Evolutionary conservation across 2,888 invertebrate genomes (phyloP).

Genomic region (Plagiodera versicolora): DNA sequence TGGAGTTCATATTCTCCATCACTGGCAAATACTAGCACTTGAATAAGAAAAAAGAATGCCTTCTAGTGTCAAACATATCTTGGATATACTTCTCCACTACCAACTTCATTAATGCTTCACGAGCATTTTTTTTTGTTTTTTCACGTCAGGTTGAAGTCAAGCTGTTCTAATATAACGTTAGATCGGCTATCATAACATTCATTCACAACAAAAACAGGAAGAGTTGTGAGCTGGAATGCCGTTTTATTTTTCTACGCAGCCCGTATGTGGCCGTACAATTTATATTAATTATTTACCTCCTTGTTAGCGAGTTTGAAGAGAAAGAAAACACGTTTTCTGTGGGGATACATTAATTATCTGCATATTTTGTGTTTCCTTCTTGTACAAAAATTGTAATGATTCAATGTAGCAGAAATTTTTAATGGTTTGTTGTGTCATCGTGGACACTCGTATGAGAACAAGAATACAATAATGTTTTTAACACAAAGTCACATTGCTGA

Average conservation of each 20-base stretch:
- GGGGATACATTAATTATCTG: conserved; percentile 15
- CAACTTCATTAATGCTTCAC: not conserved
- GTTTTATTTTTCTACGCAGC: not conserved
- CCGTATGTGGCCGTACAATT: not conserved
- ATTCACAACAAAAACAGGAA: conserved; percentile 1
- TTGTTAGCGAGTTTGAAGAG: not conserved
- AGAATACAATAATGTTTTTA: not conserved
- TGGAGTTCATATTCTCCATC: too few relatives aligned
- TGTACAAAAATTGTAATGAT: conserved; percentile 24
- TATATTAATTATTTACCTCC: not conserved
- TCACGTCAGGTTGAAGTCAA: not conserved
- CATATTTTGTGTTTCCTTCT: conserved; percentile 24
- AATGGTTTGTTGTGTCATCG: conserved; percentile 22
- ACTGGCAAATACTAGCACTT: too few relatives aligned
- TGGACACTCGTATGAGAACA: not conserved
- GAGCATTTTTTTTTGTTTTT: not conserved
- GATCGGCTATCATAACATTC: not conserved
- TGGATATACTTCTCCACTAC: too few relatives aligned
- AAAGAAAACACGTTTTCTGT: conserved; percentile 1
- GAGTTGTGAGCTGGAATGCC: not conserved
- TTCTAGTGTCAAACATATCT: too few relatives aligned
- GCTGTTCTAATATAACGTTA: not conserved
- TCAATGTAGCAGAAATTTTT: conserved; percentile 37
- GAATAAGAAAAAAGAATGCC: too few relatives aligned
- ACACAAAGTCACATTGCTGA: not conserved